Evolutionary conservation across 2,888 invertebrate species (phyloP).

Genomic region (Copidosoma aretas): DNA sequence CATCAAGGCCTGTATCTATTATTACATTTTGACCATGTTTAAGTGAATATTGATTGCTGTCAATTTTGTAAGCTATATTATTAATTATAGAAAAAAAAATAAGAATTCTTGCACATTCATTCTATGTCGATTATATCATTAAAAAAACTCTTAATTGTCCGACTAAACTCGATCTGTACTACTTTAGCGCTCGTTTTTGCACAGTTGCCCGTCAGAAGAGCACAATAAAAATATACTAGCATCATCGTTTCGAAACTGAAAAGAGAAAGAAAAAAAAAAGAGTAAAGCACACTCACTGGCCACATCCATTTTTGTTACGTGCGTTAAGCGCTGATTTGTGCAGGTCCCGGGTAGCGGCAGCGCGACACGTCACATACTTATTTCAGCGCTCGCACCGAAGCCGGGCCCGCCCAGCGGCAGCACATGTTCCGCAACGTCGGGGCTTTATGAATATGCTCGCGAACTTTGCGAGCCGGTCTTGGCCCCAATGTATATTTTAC

Average conservation of each 20-base stretch:
- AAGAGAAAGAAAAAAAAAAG: neutral
- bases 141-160: too few species aligned
- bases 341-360: neutral
- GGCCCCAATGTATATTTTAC: conserved; percentile 20
- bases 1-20: too few species aligned
- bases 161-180: neutral
- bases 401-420: too few species aligned
- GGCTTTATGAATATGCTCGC: conserved; percentile 18
- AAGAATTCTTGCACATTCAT: too few species aligned
- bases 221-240: neutral
- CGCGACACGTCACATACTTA: conserved; percentile 2
- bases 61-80: too few species aligned
- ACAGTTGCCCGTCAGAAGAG: neutral
- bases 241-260: neutral
- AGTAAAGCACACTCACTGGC: neutral
- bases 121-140: too few species aligned
- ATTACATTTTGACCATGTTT: too few species aligned
- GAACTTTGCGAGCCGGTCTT: neutral
- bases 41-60: too few species aligned
- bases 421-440: neutral
- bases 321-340: conserved; percentile 18
- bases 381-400: neutral
- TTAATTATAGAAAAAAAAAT: too few species aligned
- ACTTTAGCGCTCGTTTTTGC: neutral
- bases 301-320: neutral